These are phyloP conservation scores for Drosophila rufa DNA, from an alignment of 1,140 invertebrate species.

Conservation along the genomic window DNA sequence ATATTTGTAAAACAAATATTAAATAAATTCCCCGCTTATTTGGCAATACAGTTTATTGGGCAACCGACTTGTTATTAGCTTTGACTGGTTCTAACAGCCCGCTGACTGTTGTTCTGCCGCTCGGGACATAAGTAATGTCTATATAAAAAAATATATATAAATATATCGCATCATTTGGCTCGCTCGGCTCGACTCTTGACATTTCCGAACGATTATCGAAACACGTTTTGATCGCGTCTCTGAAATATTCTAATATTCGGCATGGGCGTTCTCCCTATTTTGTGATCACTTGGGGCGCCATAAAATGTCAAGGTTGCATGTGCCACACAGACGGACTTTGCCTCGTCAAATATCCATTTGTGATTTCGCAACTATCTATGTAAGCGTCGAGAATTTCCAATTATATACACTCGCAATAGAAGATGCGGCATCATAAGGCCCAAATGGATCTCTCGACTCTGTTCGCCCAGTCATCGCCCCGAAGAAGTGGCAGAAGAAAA, in stretches of 20 bases:
- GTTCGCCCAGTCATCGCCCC: constrained; percentile 47
- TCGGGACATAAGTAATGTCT: constrained; percentile 41
- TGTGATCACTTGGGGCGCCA: constrained; percentile 36
- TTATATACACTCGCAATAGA: constrained; percentile 33
- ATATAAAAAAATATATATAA: constrained; percentile 52
- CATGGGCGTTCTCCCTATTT: constrained; percentile 43
- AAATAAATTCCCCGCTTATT: constrained; percentile 4
- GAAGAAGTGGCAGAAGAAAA: constrained; percentile 9
- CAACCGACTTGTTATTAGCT: constrained; percentile 49
- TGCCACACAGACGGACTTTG: constrained; percentile 17
- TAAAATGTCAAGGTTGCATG: constrained; percentile 68
- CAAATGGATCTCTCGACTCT: constrained; percentile 38
- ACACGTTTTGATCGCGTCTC: constrained; percentile 40
- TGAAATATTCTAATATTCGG: constrained; percentile 49
- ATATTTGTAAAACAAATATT: constrained; percentile 2
- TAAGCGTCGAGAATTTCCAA: constrained; percentile 44
- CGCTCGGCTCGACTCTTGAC: constrained; percentile 57
- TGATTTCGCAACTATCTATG: constrained; percentile 30
- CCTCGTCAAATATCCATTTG: constrained; percentile 45
- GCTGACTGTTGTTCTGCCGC: constrained; percentile 47
- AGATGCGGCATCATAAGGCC: constrained; percentile 32
- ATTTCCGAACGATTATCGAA: constrained; percentile 55
- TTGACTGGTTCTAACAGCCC: constrained; percentile 30
- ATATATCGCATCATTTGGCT: constrained; percentile 59
- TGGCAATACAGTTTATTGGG: constrained; percentile 40